A percentile compares a stretch with the other conserved stretches of the same genome.
Evolutionary conservation across 2,888 invertebrate species (phyloP).

Genomic region (Agelastica alni): DNA sequence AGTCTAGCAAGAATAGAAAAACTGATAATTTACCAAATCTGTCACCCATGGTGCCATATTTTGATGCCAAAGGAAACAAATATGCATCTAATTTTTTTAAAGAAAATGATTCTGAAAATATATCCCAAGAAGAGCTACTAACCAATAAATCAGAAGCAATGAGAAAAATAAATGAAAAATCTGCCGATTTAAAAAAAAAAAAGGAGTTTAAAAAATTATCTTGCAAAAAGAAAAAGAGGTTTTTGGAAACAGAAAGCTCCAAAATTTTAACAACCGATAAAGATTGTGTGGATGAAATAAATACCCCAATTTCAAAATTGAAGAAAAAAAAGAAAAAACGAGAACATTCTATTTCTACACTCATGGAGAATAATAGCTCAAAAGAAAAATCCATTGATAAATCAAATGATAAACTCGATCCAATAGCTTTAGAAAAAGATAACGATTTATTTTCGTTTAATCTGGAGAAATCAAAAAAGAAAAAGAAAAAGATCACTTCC

Average conservation of each 20-base stretch:
- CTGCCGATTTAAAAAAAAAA: too few species aligned
- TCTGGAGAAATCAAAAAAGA: too few species aligned
- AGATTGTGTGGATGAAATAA: too few species aligned
- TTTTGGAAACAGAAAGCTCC: too few species aligned
- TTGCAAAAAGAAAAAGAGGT: too few species aligned
- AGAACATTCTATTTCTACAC: background rate
- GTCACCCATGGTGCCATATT: slow-evolving; percentile 37
- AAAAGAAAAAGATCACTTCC: too few species aligned
- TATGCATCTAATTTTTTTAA: slow-evolving; percentile 6
- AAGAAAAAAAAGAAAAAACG: slow-evolving; percentile 21
- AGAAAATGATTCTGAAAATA: slow-evolving; percentile 4
- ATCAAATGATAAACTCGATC: too few species aligned
- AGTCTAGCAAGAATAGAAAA: slow-evolving; percentile 23
- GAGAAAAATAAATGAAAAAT: slow-evolving; percentile 12
- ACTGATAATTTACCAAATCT: slow-evolving; percentile 41
- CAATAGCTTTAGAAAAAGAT: too few species aligned
- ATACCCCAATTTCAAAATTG: slow-evolving; percentile 7
- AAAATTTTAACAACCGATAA: too few species aligned
- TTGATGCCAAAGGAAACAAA: slow-evolving; percentile 9
- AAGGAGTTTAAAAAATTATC: background rate
- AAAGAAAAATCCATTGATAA: too few species aligned
- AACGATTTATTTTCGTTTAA: too few species aligned
- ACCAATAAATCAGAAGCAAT: background rate
- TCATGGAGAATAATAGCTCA: background rate
- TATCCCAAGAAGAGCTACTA: too few species aligned